A percentile compares a stretch with the other conserved stretches of the same genome.
These are phyloP conservation scores for Laticauda laticaudata DNA, from an alignment of 2,113 vertebrate genomes.

Conservation along the genomic window DNA sequence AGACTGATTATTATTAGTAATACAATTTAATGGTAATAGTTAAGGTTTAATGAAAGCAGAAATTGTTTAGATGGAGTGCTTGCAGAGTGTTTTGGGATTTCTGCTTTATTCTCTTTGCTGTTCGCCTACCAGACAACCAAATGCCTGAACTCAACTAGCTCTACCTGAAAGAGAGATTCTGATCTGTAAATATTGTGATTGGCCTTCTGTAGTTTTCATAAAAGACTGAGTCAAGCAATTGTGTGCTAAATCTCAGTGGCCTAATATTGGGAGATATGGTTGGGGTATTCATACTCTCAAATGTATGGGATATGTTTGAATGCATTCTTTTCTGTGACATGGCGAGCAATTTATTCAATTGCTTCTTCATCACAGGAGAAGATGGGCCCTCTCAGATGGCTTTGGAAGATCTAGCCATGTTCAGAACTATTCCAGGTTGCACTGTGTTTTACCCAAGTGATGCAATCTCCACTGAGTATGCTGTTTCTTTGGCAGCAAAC, in stretches of 20 bases:
- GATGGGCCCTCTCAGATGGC: slow-evolving; percentile 88
- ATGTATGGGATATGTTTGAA: background rate
- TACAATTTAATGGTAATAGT: background rate
- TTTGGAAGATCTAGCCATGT: slow-evolving; percentile 87
- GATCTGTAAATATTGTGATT: background rate
- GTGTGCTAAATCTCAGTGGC: background rate
- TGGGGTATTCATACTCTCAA: background rate
- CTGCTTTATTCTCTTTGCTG: background rate
- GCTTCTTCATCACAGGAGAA: slow-evolving; percentile 70
- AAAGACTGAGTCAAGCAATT: background rate
- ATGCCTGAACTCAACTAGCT: background rate
- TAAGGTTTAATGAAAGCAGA: background rate
- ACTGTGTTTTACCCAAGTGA: slow-evolving; percentile 88
- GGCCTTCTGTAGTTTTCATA: background rate
- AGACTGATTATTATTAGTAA: background rate
- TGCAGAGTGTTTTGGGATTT: background rate
- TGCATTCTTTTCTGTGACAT: background rate
- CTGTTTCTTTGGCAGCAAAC: slow-evolving; percentile 78
- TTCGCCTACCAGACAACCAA: background rate
- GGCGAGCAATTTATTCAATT: background rate
- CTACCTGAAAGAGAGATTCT: background rate
- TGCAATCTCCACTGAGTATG: slow-evolving; percentile 77
- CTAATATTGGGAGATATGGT: background rate
- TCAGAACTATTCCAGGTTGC: slow-evolving; percentile 82
- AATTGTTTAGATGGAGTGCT: background rate